Base-by-base conservation (phyloP, 1,140 invertebrate species). In the Neodiprion virginianus region DNA sequence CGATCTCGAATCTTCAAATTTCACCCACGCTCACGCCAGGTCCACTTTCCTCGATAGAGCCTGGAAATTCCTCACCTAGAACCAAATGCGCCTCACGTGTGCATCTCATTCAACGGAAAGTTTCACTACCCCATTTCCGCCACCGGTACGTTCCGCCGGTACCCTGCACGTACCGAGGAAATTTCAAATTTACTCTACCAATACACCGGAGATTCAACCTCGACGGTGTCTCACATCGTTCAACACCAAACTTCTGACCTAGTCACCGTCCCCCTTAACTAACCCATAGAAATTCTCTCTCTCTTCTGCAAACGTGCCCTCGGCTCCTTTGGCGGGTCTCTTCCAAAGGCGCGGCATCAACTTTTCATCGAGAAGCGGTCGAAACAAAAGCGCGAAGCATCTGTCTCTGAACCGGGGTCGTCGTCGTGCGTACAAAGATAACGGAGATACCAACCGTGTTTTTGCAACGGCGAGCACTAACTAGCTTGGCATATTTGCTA, bases 401-500 rank as follows among this genome's bases (percentile, higher is more conserved):
- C 53, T 8, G 11, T 61, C n/a, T 61, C n/a, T 17, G 11, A 61
- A 12, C 7, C 8, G 8, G 8, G 11, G 11, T 61, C 11, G 1
- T 61, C 53, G 53, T 14, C n/a, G 28, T 40, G 28, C 2, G 28
- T 40, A 40, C 40, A 68, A 53, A 77, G 77, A 73, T 80, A 81
- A 78, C 72, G 67, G 61, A 71, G 77, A 77, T 80, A 81, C 81
- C 82, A 80, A 83, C 2, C 28, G 28, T 84, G 83, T 85, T 85
- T 83, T 85, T 83, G 83, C 79, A 76, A 77, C 28, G 28, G 28
- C 28, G 75, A 75, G 75, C 77, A 77, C 83, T 83, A 85, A 85
- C 83, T 79, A 83, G 78, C 47, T 79, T 75, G 77, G 82, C 79
- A 82, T 85, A 85, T 85, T 85, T 85, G 79, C 78, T 75, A 69